phyloP scores from a whole-genome alignment of 2,113 vertebrate genomes.

The Phoxinus phoxinus region DNA sequence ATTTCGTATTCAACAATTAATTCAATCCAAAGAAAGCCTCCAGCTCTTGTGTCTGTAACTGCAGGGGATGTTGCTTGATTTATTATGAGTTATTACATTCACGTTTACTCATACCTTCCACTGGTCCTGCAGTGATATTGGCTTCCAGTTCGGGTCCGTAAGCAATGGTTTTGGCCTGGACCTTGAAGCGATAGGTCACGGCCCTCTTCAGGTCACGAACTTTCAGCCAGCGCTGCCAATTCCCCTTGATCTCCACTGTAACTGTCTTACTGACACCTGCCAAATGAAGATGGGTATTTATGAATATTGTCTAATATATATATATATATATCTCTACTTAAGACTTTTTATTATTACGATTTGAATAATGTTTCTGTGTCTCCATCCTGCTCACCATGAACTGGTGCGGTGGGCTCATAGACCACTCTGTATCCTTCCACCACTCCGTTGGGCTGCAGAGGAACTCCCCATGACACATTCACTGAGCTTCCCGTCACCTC shows the following conservation, averaged over 20 bases:
- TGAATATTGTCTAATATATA: neutral
- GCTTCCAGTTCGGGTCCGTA: slow-evolving; percentile 85
- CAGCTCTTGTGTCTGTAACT: neutral
- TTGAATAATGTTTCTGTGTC: neutral
- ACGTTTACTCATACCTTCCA: slow-evolving; percentile 77
- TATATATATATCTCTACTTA: neutral
- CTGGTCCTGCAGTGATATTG: slow-evolving; percentile 89
- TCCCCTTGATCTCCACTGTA: slow-evolving; percentile 91
- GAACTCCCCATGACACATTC: slow-evolving; percentile 92
- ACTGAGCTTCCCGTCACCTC: slow-evolving; percentile 90
- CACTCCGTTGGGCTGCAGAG: slow-evolving; percentile 85
- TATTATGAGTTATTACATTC: slow-evolving; percentile 27
- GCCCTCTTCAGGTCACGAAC: slow-evolving; percentile 90
- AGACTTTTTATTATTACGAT: neutral
- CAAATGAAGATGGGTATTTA: neutral
- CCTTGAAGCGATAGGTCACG: slow-evolving; percentile 85
- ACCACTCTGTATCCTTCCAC: slow-evolving; percentile 92
- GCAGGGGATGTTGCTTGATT: slow-evolving; percentile 10
- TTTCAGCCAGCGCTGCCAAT: slow-evolving; percentile 92
- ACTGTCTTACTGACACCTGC: slow-evolving; percentile 94
- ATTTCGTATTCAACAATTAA: slow-evolving; percentile 20
- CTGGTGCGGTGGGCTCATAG: slow-evolving; percentile 87
- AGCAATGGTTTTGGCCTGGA: slow-evolving; percentile 90
- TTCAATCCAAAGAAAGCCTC: slow-evolving; percentile 29
- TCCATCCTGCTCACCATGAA: slow-evolving; percentile 80